Conservation (phyloP, 2,888 invertebrate genomes). For the Acanthacorydalis orientalis region DNA sequence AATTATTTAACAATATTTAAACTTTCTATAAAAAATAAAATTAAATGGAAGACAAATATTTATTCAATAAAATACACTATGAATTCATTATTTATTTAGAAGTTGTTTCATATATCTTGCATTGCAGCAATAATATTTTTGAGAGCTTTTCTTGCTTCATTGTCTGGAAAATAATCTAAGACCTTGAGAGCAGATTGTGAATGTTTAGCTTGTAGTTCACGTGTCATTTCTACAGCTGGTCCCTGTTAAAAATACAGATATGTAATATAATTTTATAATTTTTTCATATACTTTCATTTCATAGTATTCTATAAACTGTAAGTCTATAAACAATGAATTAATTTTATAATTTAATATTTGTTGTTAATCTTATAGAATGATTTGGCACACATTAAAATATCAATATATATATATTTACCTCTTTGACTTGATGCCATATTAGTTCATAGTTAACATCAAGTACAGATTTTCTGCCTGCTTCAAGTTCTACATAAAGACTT, state of each 20-base stretch:
- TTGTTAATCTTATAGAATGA: not conserved
- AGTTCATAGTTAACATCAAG: slow-evolving; percentile 46
- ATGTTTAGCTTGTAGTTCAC: slow-evolving; percentile 57
- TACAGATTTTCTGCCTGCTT: slow-evolving; percentile 46
- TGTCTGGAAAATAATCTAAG: slow-evolving; percentile 56
- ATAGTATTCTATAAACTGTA: no score
- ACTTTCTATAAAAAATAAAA: not conserved
- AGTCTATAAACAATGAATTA: no score
- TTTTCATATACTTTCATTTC: no score
- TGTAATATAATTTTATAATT: no score
- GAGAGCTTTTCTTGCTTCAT: slow-evolving; percentile 71
- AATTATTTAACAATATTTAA: not conserved
- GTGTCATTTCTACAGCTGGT: slow-evolving; percentile 55
- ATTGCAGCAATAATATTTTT: slow-evolving; percentile 76
- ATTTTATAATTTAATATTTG: no score
- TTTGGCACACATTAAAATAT: not conserved
- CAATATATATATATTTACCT: not conserved
- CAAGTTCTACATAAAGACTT: slow-evolving; percentile 46
- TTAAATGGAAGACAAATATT: not conserved
- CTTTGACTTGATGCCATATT: slow-evolving; percentile 18
- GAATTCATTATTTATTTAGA: not conserved
- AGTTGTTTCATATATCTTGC: slow-evolving; percentile 38
- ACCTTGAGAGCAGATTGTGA: slow-evolving; percentile 58
- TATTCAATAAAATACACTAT: not conserved
- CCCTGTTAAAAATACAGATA: slow-evolving; percentile 30